Evolutionary conservation across 2,797 vertebrate genomes (phyloP).

Genomic region (Myotis daubentonii): DNA sequence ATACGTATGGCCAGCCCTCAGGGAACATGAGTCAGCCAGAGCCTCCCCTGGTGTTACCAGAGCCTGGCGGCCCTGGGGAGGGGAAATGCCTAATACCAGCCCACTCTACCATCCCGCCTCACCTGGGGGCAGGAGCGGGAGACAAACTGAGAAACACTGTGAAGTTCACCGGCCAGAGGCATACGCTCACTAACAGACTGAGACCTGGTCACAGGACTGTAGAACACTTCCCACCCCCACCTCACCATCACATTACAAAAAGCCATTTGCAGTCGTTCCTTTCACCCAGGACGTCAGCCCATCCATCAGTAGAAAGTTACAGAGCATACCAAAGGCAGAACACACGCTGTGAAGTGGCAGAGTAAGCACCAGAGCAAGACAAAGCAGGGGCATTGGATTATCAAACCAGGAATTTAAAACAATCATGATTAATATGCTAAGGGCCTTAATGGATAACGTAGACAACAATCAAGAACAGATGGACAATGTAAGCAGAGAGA

Average conservation of each 20-base stretch:
- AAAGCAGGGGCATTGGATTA: not conserved
- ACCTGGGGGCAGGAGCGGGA: not conserved
- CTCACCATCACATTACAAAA: not conserved
- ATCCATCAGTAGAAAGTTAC: not conserved
- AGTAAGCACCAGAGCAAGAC: not conserved
- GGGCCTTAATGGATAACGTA: not conserved
- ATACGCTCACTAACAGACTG: not conserved
- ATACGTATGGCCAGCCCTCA: not conserved
- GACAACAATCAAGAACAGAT: not conserved
- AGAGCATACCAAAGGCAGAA: not conserved
- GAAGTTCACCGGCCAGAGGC: not conserved
- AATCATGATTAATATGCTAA: not conserved
- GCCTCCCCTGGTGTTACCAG: not conserved
- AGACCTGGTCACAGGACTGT: not conserved
- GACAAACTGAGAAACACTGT: not conserved
- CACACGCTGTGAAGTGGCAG: not conserved
- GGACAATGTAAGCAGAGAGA: not conserved
- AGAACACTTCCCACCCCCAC: not conserved
- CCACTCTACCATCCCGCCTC: not conserved
- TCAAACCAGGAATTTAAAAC: not conserved
- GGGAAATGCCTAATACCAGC: not conserved
- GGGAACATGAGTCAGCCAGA: too few relatives aligned
- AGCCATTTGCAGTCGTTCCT: not conserved
- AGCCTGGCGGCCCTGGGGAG: not conserved
- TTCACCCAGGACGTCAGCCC: not conserved